Evolutionary conservation across 2,113 vertebrate species (phyloP).

Genomic region (Heterocephalus glaber): DNA sequence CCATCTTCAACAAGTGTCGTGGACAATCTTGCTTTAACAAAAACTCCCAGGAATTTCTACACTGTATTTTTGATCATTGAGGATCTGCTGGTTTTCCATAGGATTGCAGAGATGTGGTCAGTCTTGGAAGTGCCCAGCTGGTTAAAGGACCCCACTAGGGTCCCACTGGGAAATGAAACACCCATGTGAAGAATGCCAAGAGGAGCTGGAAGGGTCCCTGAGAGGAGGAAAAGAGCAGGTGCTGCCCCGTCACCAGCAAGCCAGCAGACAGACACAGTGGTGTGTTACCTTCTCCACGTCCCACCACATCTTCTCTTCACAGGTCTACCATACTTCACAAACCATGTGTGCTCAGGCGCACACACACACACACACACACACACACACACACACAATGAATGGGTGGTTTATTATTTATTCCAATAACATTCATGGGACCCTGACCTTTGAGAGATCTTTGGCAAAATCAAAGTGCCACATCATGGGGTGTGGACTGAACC

Average conservation of each 20-base stretch:
- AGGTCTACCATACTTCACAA: background rate
- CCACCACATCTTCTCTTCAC: background rate
- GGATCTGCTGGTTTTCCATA: background rate
- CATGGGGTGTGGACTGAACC: background rate
- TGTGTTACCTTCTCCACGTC: background rate
- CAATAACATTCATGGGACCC: background rate
- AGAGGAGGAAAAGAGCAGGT: fast-evolving
- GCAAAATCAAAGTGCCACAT: background rate
- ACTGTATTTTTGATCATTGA: background rate
- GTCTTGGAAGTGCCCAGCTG: background rate
- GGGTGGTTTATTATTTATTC: background rate
- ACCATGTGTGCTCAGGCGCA: background rate
- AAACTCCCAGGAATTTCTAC: background rate
- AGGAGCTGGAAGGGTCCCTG: background rate
- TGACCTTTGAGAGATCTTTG: constrained; percentile 9
- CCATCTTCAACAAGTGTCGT: background rate
- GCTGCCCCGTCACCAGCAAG: fast-evolving
- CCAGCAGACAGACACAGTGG: fast-evolving
- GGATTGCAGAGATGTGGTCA: background rate
- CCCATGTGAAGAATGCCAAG: background rate
- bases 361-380: background rate
- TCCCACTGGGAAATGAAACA: background rate
- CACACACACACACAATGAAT: background rate
- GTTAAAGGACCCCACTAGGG: background rate
- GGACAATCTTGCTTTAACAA: background rate